Evolutionary conservation across 2,888 invertebrate species (phyloP).

Genomic region (Nemotelus nigrinus): DNA sequence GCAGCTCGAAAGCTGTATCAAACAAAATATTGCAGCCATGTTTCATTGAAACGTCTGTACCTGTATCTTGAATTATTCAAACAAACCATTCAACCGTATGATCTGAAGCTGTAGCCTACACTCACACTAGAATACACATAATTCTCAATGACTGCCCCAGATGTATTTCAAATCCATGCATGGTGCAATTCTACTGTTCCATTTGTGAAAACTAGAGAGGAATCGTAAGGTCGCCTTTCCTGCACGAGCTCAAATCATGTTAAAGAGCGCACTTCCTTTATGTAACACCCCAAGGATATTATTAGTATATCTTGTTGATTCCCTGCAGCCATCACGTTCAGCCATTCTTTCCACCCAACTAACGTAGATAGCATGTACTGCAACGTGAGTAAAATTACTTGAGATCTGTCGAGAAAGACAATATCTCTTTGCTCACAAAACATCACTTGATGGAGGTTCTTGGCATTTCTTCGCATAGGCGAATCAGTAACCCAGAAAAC

Average conservation of each 20-base stretch:
- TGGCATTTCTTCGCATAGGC: neutral
- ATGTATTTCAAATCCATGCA: too few relatives aligned
- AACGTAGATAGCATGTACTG: neutral
- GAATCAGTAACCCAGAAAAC: neutral
- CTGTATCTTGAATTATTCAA: too few relatives aligned
- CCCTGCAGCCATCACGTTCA: neutral
- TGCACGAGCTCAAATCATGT: neutral
- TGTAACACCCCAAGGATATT: slow-evolving; percentile 5
- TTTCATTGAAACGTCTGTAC: too few relatives aligned
- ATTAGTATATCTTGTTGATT: neutral
- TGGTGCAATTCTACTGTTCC: neutral
- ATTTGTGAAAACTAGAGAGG: neutral
- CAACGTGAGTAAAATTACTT: slow-evolving; percentile 13
- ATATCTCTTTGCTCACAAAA: neutral
- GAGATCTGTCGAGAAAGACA: neutral
- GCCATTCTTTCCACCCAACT: neutral
- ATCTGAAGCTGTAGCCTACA: too few relatives aligned
- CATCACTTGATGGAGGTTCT: neutral
- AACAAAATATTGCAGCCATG: too few relatives aligned
- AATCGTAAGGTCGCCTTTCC: neutral
- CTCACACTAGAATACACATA: too few relatives aligned
- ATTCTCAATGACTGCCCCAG: too few relatives aligned
- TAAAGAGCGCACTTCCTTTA: slow-evolving; percentile 6
- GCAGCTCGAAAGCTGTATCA: too few relatives aligned
- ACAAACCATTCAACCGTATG: too few relatives aligned